A percentile compares a stretch with the other conserved stretches of the same genome.
Conservation (phyloP, 2,888 invertebrate species). For the Hanleya hanleyi region DNA sequence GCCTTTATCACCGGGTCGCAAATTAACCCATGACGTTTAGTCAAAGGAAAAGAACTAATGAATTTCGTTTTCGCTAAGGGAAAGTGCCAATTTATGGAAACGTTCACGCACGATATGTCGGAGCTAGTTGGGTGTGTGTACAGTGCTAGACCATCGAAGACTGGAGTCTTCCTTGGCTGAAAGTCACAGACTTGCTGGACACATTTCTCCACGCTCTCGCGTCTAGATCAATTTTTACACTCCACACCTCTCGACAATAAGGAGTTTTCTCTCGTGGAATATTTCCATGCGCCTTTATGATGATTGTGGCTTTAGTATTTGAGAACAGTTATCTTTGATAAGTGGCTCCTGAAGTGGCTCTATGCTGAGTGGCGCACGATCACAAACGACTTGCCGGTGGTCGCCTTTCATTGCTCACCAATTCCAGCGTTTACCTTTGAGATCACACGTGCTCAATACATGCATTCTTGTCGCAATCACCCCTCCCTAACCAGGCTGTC, state of each 20-base stretch:
- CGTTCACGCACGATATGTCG: conserved; percentile 1
- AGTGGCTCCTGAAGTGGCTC: background rate
- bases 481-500: too few relatives aligned
- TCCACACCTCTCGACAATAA: background rate
- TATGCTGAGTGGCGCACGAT: background rate
- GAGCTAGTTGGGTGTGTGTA: too few relatives aligned
- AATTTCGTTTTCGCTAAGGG: conserved; percentile 4
- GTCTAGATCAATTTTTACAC: background rate
- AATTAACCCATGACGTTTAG: conserved; percentile 10
- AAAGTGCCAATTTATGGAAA: conserved; percentile 3
- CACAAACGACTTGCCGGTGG: too few relatives aligned
- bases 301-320: background rate
- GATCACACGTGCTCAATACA: too few relatives aligned
- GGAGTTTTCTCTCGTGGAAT: background rate
- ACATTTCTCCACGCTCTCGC: too few relatives aligned
- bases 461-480: too few relatives aligned
- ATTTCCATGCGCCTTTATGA: background rate
- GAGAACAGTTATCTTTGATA: background rate
- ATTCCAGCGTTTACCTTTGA: too few relatives aligned
- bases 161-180: too few relatives aligned
- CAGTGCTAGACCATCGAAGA: too few relatives aligned
- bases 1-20: conserved; percentile 4
- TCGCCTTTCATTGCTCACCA: too few relatives aligned
- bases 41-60: background rate
- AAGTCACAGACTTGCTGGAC: too few relatives aligned